Evolutionary conservation across 2,113 vertebrate genomes (phyloP).

Genomic region (Barbus barbus): DNA sequence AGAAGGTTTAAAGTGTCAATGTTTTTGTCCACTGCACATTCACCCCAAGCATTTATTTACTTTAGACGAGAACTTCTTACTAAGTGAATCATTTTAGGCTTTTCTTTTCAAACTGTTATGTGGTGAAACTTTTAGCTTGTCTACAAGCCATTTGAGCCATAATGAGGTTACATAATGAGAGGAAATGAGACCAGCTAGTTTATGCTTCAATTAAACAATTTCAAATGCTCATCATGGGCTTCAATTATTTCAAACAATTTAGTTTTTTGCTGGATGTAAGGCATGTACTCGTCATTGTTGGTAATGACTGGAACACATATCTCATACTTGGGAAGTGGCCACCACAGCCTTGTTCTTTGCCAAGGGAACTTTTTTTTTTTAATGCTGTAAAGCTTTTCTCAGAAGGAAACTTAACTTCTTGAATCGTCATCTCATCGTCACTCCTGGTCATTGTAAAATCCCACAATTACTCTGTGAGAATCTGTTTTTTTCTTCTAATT

Average conservation of each 20-base stretch:
- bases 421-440: too few relatives aligned
- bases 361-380: not conserved
- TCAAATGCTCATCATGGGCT: slow-evolving; percentile 7
- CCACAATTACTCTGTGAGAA: too few relatives aligned
- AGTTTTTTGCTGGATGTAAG: not conserved
- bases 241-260: not conserved
- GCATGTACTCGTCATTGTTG: slow-evolving; percentile 7
- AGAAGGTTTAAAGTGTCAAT: not conserved
- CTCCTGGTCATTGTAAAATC: too few relatives aligned
- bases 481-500: too few relatives aligned
- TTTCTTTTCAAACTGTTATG: not conserved
- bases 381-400: too few relatives aligned
- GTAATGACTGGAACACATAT: not conserved
- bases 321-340: slow-evolving; percentile 2
- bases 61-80: not conserved
- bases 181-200: not conserved
- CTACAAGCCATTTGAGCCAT: not conserved
- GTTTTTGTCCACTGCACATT: not conserved
- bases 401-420: not conserved
- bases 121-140: slow-evolving; percentile 9
- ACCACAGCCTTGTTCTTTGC: slow-evolving; percentile 12
- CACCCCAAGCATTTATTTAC: not conserved
- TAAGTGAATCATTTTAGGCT: not conserved
- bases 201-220: not conserved
- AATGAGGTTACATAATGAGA: slow-evolving; percentile 23